Base-by-base conservation (phyloP, 1,140 invertebrate genomes). In the Danaus melanippus region DNA sequence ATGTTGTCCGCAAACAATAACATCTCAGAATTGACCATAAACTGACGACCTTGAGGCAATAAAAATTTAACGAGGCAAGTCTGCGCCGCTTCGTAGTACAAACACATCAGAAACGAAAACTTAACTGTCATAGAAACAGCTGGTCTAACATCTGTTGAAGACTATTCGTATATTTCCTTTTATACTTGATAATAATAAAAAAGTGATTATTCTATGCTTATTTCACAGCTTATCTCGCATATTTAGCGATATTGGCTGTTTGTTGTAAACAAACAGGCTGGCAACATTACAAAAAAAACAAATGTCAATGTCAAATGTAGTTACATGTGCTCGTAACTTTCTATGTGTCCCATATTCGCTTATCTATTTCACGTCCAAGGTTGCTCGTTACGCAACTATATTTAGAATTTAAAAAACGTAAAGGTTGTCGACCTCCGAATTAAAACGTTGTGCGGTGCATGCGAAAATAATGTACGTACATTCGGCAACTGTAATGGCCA, bases 31-130 rank as follows among this genome's bases (percentile, higher is more conserved):
- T 87, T 86, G 84, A 87, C 84, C 87, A 86, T 87, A 87, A 87
- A 88, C 68, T 74, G 78, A 65, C 84, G 87, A 87, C 87, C 87
- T 88, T 88, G 87, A 58, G 76, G 84, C 76, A 76, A 87, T 88
- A 88, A 88, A 87, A 88, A 84, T 88, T 88, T 88, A 88, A 87
- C 86, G 81, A 86, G 79, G 76, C 65, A 71, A 76, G 69, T 74
- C 73, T 76, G 78, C 69, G 64, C 72, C 66, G 62, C 71, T 70
- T 58, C 64, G 56, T 76, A 74, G 71, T 76, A 80, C 69, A 74
- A 76, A 76, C 79, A 74, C 63, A 68, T 65, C 71, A 77, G 78
- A 80, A 79, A 82, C 61, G 61, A 73, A 69, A 61, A 85, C 82
- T 79, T 86, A 80, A 82, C 77, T 75, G 71, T 83, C 80, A 81